Conservation (phyloP, 2,113 vertebrate species). For the Crotalus helleri region DNA sequence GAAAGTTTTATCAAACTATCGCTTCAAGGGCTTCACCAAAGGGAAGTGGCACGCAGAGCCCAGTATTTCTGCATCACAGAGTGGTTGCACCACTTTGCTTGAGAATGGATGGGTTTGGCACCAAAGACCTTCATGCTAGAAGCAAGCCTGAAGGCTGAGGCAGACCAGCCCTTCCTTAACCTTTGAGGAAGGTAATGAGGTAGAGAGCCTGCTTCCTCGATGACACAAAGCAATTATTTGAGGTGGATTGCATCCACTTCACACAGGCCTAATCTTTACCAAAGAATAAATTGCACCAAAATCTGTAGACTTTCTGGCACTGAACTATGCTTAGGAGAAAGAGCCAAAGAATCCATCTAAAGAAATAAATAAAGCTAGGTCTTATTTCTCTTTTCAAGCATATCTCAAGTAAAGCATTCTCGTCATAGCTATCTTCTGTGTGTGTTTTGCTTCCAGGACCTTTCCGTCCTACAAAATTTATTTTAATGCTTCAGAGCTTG, state of each 20-base stretch:
- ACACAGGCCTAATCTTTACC: neutral
- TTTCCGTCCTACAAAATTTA: slow-evolving; percentile 24
- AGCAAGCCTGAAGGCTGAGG: neutral
- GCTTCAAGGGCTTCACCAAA: neutral
- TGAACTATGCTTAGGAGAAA: neutral
- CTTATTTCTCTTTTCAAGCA: slow-evolving; percentile 28
- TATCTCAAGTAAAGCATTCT: slow-evolving; percentile 6
- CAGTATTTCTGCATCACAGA: neutral
- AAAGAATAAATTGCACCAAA: neutral
- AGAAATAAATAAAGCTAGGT: neutral
- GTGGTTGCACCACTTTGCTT: neutral
- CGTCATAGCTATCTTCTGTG: slow-evolving; percentile 17
- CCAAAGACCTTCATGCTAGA: neutral
- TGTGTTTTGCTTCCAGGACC: slow-evolving; percentile 15
- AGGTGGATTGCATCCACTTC: neutral
- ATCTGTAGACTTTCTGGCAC: neutral
- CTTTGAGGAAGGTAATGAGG: neutral
- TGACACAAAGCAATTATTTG: neutral
- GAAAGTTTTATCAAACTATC: neutral
- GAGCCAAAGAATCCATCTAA: neutral
- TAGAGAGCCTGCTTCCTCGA: neutral
- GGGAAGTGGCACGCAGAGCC: neutral
- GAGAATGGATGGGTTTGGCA: neutral
- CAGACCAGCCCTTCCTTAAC: neutral
- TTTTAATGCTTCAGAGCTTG: slow-evolving; percentile 23